A percentile compares a stretch with the other conserved stretches of the same genome.
These are phyloP conservation scores for Druceiella hillmani DNA, from an alignment of 2,888 invertebrate species.

Conservation along the genomic window DNA sequence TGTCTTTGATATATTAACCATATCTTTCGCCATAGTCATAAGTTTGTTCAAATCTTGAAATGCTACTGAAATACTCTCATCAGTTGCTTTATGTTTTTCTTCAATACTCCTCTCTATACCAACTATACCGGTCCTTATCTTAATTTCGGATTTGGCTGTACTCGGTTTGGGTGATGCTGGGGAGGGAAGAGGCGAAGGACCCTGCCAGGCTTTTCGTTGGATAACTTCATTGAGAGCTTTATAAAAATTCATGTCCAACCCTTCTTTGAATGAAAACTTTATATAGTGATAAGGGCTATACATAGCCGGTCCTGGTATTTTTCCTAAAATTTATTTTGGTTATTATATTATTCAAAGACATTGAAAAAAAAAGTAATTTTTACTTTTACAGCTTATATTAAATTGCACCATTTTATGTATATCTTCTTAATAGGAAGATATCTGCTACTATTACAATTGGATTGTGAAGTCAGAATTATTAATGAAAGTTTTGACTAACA, in stretches of 20 bases:
- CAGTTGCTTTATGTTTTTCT: slow-evolving; percentile 85
- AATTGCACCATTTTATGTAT: too few relatives aligned
- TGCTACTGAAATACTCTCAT: slow-evolving; percentile 86
- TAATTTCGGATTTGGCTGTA: slow-evolving; percentile 44
- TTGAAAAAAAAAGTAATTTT: slow-evolving; percentile 18
- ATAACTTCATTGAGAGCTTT: slow-evolving; percentile 59
- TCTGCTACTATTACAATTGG: too few relatives aligned
- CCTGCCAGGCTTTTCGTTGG: slow-evolving; percentile 60
- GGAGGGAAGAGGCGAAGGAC: slow-evolving; percentile 27
- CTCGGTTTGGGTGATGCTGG: slow-evolving; percentile 25
- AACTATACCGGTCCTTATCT: slow-evolving; percentile 82
- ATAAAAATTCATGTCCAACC: slow-evolving; percentile 61
- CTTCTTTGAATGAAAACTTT: slow-evolving; percentile 83
- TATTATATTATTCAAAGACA: background rate
- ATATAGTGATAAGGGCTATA: slow-evolving; percentile 67
- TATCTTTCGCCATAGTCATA: slow-evolving; percentile 96
- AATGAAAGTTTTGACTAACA: too few relatives aligned
- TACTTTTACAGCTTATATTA: too few relatives aligned
- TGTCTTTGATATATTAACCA: slow-evolving; percentile 88
- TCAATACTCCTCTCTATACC: slow-evolving; percentile 93
- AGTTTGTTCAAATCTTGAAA: slow-evolving; percentile 93
- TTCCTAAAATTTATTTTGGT: slow-evolving; percentile 41
- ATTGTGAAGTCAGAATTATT: too few relatives aligned
- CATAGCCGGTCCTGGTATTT: slow-evolving; percentile 69
- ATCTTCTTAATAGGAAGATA: too few relatives aligned